Evolutionary conservation across 2,113 vertebrate genomes (phyloP), one percentile per base, ranked within the genome.

Genomic region (Ornithorhynchus anatinus): DNA sequence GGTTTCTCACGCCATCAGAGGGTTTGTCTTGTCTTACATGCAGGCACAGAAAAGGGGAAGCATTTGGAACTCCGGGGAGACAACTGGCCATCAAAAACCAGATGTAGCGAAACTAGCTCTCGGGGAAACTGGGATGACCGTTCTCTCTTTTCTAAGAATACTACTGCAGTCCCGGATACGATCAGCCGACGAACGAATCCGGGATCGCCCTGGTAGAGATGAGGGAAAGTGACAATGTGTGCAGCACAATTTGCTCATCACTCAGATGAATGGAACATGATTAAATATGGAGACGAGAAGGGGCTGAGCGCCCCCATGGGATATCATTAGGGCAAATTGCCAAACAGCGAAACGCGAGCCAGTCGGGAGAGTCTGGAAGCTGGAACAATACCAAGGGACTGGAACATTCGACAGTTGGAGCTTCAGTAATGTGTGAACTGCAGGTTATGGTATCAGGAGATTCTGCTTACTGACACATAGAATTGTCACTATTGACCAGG

Each of bases 301-400:
- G 93, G 93, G 91, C 95, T 94, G 96, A 95, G 93, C 93, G 95
- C 94, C 97, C 97, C 96, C 91, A 84, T 75, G 97, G 97, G 98
- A 97, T 94, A 97, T 98, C 96, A 97, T 98, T 96, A 97, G 96
- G 96, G 96, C 96, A 97, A 96, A 98, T 96, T 97, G 97, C 96
- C 97, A 96, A 96, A 95, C 96, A 96, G 96, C 96, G 97, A 98
- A 98, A 97, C 97, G 97, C 95, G 95, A 97, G 96, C 94, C 95
- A 94, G 95, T 92, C 93, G 95, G 96, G 94, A 95, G 95, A 95
- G 94, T 91, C 95, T 93, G 95, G 92, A 93, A 94, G 94, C 95
- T 88, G 92, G 92, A 81, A 85, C 77, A 89, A 91, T 92, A 94
- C 94, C 95, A 82, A 91, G 97, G 96, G 97, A 94, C 92, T 67